Conservation (phyloP, 2,797 vertebrate species). For the Pseudochaenichthys georgianus region DNA sequence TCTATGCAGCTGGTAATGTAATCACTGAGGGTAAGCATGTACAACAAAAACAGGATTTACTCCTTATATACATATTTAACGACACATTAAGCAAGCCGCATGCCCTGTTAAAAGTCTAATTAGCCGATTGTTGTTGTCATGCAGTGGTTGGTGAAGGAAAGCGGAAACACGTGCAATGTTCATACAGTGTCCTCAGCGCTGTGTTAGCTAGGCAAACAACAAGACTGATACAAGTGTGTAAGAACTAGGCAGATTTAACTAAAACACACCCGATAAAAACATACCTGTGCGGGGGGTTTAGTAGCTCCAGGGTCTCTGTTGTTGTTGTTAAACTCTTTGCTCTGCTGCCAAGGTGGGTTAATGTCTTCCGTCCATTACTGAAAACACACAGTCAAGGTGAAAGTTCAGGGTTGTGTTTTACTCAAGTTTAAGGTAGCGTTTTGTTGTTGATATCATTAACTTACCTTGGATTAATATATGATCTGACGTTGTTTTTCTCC, state of each 20-base stretch:
- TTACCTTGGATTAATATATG: accelerated
- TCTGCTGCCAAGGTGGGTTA: slow-evolving; percentile 32
- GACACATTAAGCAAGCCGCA: not conserved
- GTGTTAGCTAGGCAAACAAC: slow-evolving; percentile 29
- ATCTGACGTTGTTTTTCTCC: accelerated
- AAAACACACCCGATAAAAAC: not conserved
- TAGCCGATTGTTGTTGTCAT: not conserved
- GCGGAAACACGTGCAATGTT: slow-evolving; percentile 66
- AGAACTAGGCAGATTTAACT: not conserved
- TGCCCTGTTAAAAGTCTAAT: not conserved
- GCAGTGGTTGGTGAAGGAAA: not conserved
- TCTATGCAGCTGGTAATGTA: not conserved
- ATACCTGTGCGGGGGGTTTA: slow-evolving; percentile 26
- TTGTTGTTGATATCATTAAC: not conserved
- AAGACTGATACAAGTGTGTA: accelerated
- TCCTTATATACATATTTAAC: not conserved
- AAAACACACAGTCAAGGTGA: slow-evolving; percentile 54
- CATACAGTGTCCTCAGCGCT: slow-evolving; percentile 16
- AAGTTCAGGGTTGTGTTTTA: slow-evolving; percentile 54
- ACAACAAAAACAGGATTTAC: not conserved
- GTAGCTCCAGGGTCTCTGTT: slow-evolving; percentile 6
- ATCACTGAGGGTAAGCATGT: not conserved
- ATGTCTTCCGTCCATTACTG: slow-evolving; percentile 61
- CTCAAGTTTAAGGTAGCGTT: no score
- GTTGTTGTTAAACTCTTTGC: slow-evolving; percentile 11